A percentile compares a stretch with the other conserved stretches of the same genome.
These are phyloP conservation scores for Netelia melanura DNA, from an alignment of 2,888 invertebrate species.

Conservation along the genomic window DNA sequence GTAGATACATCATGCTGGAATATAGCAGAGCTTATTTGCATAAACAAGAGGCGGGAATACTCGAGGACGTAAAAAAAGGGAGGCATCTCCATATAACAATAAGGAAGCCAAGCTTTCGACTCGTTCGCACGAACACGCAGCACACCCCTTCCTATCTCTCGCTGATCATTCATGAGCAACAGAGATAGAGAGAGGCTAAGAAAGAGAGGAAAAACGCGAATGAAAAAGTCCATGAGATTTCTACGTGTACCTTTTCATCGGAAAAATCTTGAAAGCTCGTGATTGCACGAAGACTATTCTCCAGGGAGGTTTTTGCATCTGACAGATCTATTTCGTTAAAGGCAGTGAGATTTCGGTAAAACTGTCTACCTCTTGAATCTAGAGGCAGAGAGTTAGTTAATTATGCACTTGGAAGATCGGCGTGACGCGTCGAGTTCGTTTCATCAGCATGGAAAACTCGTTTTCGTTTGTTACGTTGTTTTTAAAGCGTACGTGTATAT, in stretches of 20 bases:
- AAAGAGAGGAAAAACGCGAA: background rate
- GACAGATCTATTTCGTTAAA: constrained; percentile 78
- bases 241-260: constrained; percentile 76
- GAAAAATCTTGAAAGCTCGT: constrained; percentile 73
- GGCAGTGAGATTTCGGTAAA: background rate
- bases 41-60: constrained; percentile 26
- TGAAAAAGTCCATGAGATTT: constrained; percentile 40
- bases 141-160: background rate
- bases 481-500: background rate
- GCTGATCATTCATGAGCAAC: background rate
- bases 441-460: constrained; percentile 16
- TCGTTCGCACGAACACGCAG: background rate
- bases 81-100: background rate
- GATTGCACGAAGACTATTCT: constrained; percentile 40
- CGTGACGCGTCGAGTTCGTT: constrained; percentile 27
- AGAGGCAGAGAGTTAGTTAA: background rate
- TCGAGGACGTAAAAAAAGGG: constrained; percentile 7
- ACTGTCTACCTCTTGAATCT: constrained; percentile 36
- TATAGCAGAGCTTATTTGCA: constrained; percentile 43
- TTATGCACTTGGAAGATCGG: constrained; percentile 7
- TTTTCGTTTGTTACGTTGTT: constrained; percentile 5
- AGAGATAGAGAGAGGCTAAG: background rate
- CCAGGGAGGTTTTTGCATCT: constrained; percentile 67
- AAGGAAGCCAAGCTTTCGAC: background rate
- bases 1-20: background rate